Evolutionary conservation across 2,797 vertebrate species (phyloP).

Genomic region (Takifugu ocellatus): DNA sequence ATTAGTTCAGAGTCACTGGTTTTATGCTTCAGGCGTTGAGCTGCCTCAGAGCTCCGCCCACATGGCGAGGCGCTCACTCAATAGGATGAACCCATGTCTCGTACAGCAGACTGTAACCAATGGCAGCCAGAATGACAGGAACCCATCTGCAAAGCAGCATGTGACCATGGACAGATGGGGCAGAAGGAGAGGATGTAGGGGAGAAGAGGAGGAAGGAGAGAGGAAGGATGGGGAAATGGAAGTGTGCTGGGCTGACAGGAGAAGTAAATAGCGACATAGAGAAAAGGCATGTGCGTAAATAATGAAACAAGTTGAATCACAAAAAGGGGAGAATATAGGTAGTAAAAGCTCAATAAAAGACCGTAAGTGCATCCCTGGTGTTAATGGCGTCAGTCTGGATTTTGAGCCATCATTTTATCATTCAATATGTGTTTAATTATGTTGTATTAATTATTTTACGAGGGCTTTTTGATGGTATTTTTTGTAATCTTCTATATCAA

Average conservation of each 20-base stretch:
- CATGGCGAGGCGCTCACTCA: not conserved
- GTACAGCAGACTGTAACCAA: conserved; percentile 46
- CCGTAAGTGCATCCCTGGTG: no score
- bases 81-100: conserved; percentile 50
- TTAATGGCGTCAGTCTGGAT: no score
- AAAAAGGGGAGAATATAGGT: no score
- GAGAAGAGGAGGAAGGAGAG: not conserved
- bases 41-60: conserved; percentile 46
- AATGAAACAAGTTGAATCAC: no score
- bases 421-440: no score
- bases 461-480: no score
- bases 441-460: no score
- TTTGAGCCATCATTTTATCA: no score
- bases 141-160: conserved; percentile 62
- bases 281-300: no score
- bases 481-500: no score
- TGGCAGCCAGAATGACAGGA: conserved; percentile 27
- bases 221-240: conserved; percentile 1
- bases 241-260: not conserved
- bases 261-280: not conserved
- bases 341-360: no score
- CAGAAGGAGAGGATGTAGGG: conserved; percentile 20
- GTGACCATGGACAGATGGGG: conserved; percentile 69
- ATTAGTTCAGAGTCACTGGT: conserved; percentile 73
- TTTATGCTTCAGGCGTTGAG: conserved; percentile 59